Conservation (phyloP, 2,888 invertebrate species). For the Nomada goodeniana region DNA sequence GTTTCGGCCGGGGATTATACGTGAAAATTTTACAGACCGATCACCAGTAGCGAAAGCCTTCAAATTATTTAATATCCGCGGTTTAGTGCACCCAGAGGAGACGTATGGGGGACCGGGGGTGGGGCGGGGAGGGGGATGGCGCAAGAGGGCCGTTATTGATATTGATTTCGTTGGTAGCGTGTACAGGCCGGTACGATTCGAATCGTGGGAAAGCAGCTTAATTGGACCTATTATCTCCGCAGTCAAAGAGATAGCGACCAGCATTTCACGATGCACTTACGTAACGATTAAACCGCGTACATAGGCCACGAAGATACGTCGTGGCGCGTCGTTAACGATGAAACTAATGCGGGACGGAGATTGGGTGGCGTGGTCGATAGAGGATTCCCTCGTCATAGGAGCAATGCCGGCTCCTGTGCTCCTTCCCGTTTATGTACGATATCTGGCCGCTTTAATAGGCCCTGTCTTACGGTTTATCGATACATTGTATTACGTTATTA, state of each 20-base stretch:
- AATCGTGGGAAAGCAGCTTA: conserved; percentile 71
- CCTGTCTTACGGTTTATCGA: conserved; percentile 45
- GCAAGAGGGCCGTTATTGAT: conserved; percentile 53
- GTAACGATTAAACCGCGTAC: conserved; percentile 68
- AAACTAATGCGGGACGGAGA: conserved; percentile 72
- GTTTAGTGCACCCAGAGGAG: not conserved
- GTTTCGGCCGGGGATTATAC: conserved; percentile 39
- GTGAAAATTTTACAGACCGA: conserved; percentile 60
- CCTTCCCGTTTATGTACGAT: conserved; percentile 29
- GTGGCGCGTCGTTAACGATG: conserved; percentile 66
- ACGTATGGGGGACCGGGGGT: not conserved
- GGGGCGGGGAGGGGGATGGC: no score
- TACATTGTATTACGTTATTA: conserved; percentile 45
- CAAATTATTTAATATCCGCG: conserved; percentile 57
- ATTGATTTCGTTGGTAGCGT: conserved; percentile 57
- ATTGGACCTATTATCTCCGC: conserved; percentile 68
- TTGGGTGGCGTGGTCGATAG: conserved; percentile 53
- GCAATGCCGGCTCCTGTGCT: not conserved
- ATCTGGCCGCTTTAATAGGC: conserved; percentile 40
- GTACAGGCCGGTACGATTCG: conserved; percentile 40
- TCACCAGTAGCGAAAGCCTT: conserved; percentile 33
- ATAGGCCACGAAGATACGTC: conserved; percentile 50
- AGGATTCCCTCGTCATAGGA: conserved; percentile 48
- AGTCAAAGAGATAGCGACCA: conserved; percentile 72
- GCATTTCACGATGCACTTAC: conserved; percentile 72